phyloP scores from a whole-genome alignment of 2,113 vertebrate genomes.

The Gobius niger region DNA sequence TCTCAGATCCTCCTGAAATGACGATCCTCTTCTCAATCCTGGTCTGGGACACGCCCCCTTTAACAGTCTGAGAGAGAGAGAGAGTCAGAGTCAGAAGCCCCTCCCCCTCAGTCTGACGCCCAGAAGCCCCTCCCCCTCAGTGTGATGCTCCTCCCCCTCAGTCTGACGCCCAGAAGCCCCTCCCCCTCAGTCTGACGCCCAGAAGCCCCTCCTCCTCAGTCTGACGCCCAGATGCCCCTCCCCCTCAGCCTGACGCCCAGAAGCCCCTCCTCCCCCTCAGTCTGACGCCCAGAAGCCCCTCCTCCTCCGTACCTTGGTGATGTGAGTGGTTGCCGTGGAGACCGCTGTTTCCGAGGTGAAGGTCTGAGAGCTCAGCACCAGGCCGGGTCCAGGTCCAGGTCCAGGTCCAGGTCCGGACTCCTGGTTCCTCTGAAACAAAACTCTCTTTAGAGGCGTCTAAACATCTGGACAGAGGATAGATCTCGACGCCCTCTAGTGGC shows the following conservation, averaged over 20 bases:
- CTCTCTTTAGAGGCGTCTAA: too few relatives aligned
- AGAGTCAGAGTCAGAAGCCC: constrained; percentile 1
- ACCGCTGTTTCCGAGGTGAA: constrained; percentile 93
- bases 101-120: too few relatives aligned
- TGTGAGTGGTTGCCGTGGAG: constrained; percentile 92
- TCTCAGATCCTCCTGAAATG: constrained; percentile 94
- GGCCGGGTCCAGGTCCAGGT: constrained; percentile 78
- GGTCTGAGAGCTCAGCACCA: constrained; percentile 91
- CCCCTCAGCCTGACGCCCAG: too few relatives aligned
- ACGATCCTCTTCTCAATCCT: constrained; percentile 97
- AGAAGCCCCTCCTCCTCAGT: not conserved
- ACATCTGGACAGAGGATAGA: too few relatives aligned
- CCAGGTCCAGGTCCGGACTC: constrained; percentile 62
- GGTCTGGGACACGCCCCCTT: constrained; percentile 94
- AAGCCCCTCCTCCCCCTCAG: not conserved
- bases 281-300: not conserved
- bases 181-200: too few relatives aligned
- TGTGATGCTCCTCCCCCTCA: not conserved
- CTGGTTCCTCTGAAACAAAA: constrained; percentile 49
- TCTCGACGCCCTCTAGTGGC: too few relatives aligned
- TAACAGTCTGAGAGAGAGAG: constrained; percentile 82
- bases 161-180: not conserved
- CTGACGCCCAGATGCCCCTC: not conserved
- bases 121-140: not conserved
- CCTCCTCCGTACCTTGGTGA: constrained; percentile 85